Evolutionary conservation across 2,888 invertebrate genomes (phyloP), one percentile per base, ranked within the genome.

Genomic region (Apoda limacodes): DNA sequence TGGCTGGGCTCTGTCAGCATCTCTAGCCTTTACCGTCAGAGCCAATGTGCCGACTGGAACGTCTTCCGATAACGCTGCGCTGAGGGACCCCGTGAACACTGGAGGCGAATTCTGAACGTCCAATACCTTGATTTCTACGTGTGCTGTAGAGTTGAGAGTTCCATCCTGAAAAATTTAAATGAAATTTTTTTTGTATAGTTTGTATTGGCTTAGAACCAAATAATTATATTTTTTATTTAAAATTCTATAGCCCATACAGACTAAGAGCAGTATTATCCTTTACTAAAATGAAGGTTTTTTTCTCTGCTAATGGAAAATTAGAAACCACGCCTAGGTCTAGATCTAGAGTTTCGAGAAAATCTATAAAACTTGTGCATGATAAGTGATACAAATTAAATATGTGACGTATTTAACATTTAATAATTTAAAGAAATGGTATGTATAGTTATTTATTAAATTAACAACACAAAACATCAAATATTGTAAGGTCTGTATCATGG

Each of bases 61-160:
- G 51, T 93, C 91, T 60, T 95, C 95, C 13, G 85, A 82, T 17
- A 94, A 83, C 13, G 93, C 87, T 0, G 90, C 90, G 9, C 89
- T 88, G 31, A 93, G 75, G 0, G 92, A 86, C 1, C 92, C 92
- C 25, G 87, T 85, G 71, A 95, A 95, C 31, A 89, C 85, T 0
- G 95, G 95, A 0, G 94, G 92, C 1, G 88, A 89, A 62, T 95
- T 93, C 74, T 95, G 95, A 1, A 94, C 88, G 56, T 95, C 94
- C 37, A 86, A 83, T 1, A 95, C 89, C 41, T 88, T 87, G 13
- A 94, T 86, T 51, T 89, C 88, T 9, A 93, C 88, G 27, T 85
- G 86, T 0, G 90, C 87, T 7, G 86, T 85, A 0, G 88, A 87
- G 48, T 87, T 87, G 45, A 90, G 85, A 7, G 83, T 82, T 0